These are phyloP conservation scores for Vesta saturnalis DNA, from an alignment of 2,888 invertebrate genomes.

Conservation along the genomic window DNA sequence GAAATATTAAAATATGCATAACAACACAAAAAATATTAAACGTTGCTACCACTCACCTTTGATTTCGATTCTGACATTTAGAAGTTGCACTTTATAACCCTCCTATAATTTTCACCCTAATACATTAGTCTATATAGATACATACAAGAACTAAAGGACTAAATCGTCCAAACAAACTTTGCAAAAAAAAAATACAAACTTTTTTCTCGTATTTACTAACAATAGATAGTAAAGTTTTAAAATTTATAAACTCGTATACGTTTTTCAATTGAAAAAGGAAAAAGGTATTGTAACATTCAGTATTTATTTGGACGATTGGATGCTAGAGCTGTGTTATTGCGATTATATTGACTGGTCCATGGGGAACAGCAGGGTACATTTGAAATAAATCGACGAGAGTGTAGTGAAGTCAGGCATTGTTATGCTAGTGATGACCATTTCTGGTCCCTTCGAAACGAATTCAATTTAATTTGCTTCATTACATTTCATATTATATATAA, in stretches of 20 bases:
- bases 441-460: constrained; percentile 58
- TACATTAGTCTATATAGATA: constrained; percentile 46
- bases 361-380: constrained; percentile 59
- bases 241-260: constrained; percentile 3
- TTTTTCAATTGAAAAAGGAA: neutral
- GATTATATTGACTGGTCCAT: constrained; percentile 64
- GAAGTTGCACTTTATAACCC: constrained; percentile 54
- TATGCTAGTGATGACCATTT: constrained; percentile 60
- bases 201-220: neutral
- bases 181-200: neutral
- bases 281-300: constrained; percentile 17
- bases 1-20: neutral
- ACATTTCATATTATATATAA: constrained; percentile 32
- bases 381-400: constrained; percentile 62
- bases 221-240: constrained; percentile 13
- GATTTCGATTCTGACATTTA: constrained; percentile 53
- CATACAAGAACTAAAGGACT: constrained; percentile 39
- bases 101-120: constrained; percentile 54
- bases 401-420: constrained; percentile 60
- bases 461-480: constrained; percentile 55
- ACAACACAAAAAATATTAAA: constrained; percentile 26
- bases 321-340: constrained; percentile 62
- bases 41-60: constrained; percentile 50
- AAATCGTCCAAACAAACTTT: constrained; percentile 41
- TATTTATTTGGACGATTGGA: constrained; percentile 54